Base-by-base conservation (phyloP, 2,797 vertebrate genomes). In the Liparis tanakae region DNA sequence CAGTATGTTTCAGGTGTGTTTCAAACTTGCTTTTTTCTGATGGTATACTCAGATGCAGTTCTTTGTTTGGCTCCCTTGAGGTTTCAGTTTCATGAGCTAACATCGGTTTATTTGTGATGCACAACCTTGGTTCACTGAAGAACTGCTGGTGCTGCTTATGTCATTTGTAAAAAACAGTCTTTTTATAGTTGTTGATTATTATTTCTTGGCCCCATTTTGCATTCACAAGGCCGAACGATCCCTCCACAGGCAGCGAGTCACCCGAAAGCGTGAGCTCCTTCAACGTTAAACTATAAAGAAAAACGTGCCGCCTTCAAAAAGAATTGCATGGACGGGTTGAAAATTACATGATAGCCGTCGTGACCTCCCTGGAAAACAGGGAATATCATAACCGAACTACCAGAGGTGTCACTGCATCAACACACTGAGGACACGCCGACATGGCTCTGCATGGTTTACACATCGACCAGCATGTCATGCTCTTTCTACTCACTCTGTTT, bases 231-330 rank as follows among this genome's bases (percentile, higher is more conserved):
- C 51, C 10, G 64, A 62, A 17, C 17, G 58, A 72, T 80, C 61
- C 76, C 41, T 61, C 56, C 3, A 2, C 6, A 13, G 57, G 56
- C 70, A 50, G 72, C 82, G 84, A 83, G 79, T 89, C 85, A 90
- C 80, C 63, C 7, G 15, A 72, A 30, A 67, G 62, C 20, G 18
- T 81, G 39, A 70, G 54, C 74, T 71, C 55, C 60, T 76, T 83
- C 88, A 85, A 92, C 85, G 77, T 77, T 85, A 80, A 71, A n/a
- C n/a, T n/a, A n/a, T 70, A 80, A 81, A 86, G 74, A 70, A 82
- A 80, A 82, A 80, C 79, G 54, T 70, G 79, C 18, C 15, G 53
- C 30, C 20, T 59, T 15, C 57, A 33, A 64, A 70, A 8, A 34
- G 22, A 13, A 12, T n/a, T 46, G 20, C 1, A 0, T n/a, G 12